phyloP scores from a whole-genome alignment of 1,140 invertebrate species.

The Scaptodrosophila lebanonensis region DNA sequence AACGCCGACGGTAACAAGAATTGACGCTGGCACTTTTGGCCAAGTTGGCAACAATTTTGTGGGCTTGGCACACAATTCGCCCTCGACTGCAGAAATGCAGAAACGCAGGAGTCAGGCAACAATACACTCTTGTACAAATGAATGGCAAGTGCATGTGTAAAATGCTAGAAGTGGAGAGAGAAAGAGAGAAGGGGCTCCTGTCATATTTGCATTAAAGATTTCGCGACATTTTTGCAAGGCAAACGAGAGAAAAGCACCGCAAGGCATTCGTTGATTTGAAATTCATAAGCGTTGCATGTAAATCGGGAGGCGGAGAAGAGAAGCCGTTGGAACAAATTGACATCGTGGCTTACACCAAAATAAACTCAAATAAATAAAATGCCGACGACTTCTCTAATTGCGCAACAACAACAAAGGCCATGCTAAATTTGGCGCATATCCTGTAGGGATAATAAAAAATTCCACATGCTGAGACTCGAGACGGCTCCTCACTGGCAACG shows the following conservation, averaged over 20 bases:
- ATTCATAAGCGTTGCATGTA: too few species aligned
- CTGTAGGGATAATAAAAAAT: too few species aligned
- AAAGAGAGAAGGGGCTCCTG: constrained; percentile 7
- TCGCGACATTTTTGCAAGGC: constrained; percentile 58
- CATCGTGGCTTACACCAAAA: too few species aligned
- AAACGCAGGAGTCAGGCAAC: constrained; percentile 19
- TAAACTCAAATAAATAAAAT: constrained; percentile 70
- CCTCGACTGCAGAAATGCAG: constrained; percentile 19
- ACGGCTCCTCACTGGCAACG: too few species aligned
- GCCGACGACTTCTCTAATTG: constrained; percentile 65
- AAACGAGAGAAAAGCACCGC: constrained; percentile 42
- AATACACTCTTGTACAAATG: too few species aligned
- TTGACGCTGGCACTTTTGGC: constrained; percentile 50
- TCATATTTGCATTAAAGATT: constrained; percentile 59
- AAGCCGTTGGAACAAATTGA: constrained; percentile 8
- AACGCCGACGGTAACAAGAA: too few species aligned
- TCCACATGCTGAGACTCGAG: too few species aligned
- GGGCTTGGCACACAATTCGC: constrained; percentile 18
- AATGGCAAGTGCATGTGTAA: constrained; percentile 17
- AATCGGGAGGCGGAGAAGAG: too few species aligned
- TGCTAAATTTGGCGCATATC: constrained; percentile 37
- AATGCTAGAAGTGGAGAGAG: not conserved
- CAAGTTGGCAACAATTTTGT: constrained; percentile 56
- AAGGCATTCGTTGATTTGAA: constrained; percentile 53
- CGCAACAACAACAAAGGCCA: too few species aligned